Conservation (phyloP, 2,888 invertebrate species). For the Stenchaetothrips biformis region DNA sequence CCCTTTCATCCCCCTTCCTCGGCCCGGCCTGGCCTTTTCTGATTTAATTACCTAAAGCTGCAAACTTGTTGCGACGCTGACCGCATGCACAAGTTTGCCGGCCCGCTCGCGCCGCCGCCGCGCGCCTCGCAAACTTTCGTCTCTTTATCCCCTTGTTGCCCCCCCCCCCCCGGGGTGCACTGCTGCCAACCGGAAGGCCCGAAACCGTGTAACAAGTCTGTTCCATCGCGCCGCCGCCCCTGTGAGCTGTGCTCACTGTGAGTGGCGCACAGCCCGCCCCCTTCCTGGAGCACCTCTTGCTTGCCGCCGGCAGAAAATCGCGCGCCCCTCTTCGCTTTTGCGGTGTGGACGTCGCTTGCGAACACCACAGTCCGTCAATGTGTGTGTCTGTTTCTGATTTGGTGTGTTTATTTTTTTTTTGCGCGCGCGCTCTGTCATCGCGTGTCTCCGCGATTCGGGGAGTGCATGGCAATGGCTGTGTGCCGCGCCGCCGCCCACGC, state of each 20-base stretch:
- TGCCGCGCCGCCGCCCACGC: no score
- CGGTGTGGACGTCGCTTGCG: background rate
- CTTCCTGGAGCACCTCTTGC: background rate
- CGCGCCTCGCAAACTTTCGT: background rate
- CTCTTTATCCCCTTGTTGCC: background rate
- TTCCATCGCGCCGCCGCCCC: background rate
- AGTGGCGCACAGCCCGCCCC: background rate
- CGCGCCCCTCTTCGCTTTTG: background rate
- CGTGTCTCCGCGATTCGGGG: no score
- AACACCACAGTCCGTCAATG: background rate
- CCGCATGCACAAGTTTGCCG: slow-evolving; percentile 9
- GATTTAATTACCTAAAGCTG: background rate
- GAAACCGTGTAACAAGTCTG: no score
- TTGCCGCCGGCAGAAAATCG: no score
- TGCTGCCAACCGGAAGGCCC: no score
- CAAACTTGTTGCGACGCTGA: slow-evolving; percentile 21
- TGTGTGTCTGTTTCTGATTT: no score
- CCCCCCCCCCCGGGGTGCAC: background rate
- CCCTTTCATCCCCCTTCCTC: no score
- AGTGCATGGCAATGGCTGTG: no score
- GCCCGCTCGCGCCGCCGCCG: background rate
- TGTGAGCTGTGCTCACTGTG: background rate
- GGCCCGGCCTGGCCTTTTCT: background rate
- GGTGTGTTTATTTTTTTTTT: no score
- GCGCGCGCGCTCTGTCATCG: no score